Base-by-base conservation (phyloP, 2,113 vertebrate species). In the Sprattus sprattus region DNA sequence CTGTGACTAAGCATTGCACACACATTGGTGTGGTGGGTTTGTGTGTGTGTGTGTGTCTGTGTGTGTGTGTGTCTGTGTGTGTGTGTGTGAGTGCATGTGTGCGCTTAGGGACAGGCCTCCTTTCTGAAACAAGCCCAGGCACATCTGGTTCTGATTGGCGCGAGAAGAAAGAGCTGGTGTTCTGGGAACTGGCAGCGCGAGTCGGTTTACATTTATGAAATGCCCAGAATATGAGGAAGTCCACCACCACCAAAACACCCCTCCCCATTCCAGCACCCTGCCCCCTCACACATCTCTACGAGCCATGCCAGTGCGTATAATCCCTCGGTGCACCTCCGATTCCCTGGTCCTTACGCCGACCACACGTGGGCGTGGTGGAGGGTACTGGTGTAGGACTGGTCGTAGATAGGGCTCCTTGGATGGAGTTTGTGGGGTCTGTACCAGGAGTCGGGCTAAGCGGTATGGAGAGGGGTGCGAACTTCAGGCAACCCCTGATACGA, bases 121-220 rank as follows among this genome's bases (percentile, higher is more conserved):
- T 88, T 32, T 78, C 71, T 91, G 82, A 86, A 93, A 87, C 89
- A 89, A 90, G 93, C 88, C 91, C 84, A 89, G 89, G 86, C 92
- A 93, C 93, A 95, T 95, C 94, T 95, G 94, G 91, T 93, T 94
- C 85, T 91, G 89, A 94, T 94, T 94, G 94, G 92, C 90, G 91
- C 85, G 60, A 88, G 90, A 89, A 81, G 93, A 92, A 93, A 92
- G 90, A 88, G 82, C 88, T 87, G 90, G 92, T 92, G 90, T 93
- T 93, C 87, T 92, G 88, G 92, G 89, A 93, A 90, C 92, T 93
- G 93, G 91, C 91, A 93, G 92, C 86, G 28, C 85, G 84, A 89
- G 46, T 82, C 46, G 52, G 28, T 80, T 81, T 82, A 57, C 82
- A 25, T 22, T 85, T 85, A 78, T 47, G 81, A 78, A 75, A 75